Evolutionary conservation across 2,797 vertebrate genomes (phyloP), one percentile per base, ranked within the genome.

Genomic region (Acipenser oxyrinchus): DNA sequence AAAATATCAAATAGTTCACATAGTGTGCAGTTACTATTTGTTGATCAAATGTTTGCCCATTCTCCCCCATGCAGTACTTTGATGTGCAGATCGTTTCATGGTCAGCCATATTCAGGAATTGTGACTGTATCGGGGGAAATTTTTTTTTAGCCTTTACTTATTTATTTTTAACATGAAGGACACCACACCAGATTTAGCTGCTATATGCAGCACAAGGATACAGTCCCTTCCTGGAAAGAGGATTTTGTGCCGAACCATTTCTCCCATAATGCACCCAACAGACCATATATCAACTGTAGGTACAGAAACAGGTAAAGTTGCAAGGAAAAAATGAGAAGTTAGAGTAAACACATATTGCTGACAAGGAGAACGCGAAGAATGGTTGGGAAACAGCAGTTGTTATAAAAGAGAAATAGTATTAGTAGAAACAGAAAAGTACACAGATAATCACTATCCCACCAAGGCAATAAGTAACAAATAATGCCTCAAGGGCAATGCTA

Each of bases 181-280:
- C 23, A 37, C 23, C 23, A 37, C 23, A 37, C 23, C 2, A 37
- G 23, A 37, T 37, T 3, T 37, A 37, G 23, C 23, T 37, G 23
- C 23, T 37, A 37, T 4, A 37, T 37, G 4, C 49, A 64, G 7
- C 72, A 72, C 78, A 92, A 93, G 91, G 92, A 93, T 93, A 93
- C 92, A 93, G 82, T 93, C 92, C 80, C 92, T 88, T 69, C 92
- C 92, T 8, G 92, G 92, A 79, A 93, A 93, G 75, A 93, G 90
- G 87, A 93, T 93, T 91, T 93, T 93, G 89, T 93, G 92, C 83
- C 92, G 92, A 78, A 94, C 93, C 93, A 94, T 94, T 93, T 93
- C 92, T 87, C 92, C 92, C 92, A 94, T 94, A 86, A 94, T 94
- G 92, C 93, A 94, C 78, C 93, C 93, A 80, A 94, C 93, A 81